Percentiles rank a stretch among this genome's conserved stretches.
These are phyloP conservation scores for Meandrina meandrites DNA, from an alignment of 92 coral and sea anemone genomes.

Conservation along the genomic window DNA sequence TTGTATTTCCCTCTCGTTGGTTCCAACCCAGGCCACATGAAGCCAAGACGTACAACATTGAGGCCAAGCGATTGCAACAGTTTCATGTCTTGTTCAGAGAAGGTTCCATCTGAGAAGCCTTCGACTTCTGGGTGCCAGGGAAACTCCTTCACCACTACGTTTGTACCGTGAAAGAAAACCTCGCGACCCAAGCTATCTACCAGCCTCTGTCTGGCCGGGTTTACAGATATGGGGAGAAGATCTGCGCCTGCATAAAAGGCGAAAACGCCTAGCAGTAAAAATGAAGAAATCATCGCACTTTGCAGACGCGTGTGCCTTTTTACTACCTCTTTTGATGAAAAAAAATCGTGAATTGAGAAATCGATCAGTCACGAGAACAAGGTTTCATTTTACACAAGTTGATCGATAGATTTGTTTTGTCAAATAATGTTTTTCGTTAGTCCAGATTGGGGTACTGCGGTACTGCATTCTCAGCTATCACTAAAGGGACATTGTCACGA, in stretches of 20 bases:
- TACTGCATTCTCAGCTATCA: too few species aligned
- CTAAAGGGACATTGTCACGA: too few species aligned
- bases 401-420: too few species aligned
- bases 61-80: conserved; percentile 89
- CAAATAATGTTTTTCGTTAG: too few species aligned
- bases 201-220: conserved; percentile 79
- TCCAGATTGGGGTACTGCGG: too few species aligned
- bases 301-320: background rate
- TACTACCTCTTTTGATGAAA: background rate
- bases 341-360: conserved; percentile 19
- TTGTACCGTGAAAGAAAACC: conserved; percentile 91
- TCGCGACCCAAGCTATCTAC: conserved; percentile 83
- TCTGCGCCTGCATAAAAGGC: background rate
- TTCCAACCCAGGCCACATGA: conserved; percentile 97
- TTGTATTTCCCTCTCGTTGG: conserved; percentile 87
- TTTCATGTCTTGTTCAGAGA: conserved; percentile 95
- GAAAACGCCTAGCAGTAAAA: background rate
- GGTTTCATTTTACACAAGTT: too few species aligned
- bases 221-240: conserved; percentile 68
- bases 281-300: background rate
- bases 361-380: too few species aligned
- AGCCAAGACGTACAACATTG: conserved; percentile 90
- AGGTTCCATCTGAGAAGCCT: conserved; percentile 79
- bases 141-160: conserved; percentile 86
- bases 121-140: conserved; percentile 95